Percentiles rank a stretch among this genome's conserved stretches.
phyloP scores from a whole-genome alignment of 2,888 invertebrate species.

The Pollenia angustigena region DNA sequence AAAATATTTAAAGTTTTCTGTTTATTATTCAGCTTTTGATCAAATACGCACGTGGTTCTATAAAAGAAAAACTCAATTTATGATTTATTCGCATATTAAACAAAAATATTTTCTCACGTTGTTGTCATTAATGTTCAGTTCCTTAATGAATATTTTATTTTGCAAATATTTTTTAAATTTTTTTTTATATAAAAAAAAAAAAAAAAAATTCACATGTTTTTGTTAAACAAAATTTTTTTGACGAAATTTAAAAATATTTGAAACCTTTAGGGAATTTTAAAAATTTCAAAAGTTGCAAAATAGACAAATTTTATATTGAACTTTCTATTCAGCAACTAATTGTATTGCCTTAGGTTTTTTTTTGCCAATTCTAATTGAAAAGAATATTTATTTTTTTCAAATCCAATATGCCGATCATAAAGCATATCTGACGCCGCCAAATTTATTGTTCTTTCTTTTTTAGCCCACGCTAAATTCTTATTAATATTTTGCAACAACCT shows the following conservation, averaged over 20 bases:
- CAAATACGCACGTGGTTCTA: constrained; percentile 55
- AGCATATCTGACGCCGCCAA: neutral
- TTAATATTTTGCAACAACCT: neutral
- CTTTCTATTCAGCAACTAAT: too few relatives aligned
- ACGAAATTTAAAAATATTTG: too few relatives aligned
- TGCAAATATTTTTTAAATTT: neutral
- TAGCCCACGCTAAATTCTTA: constrained; percentile 55
- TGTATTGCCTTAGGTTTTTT: too few relatives aligned
- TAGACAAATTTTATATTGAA: too few relatives aligned
- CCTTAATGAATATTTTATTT: neutral
- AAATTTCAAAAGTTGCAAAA: too few relatives aligned
- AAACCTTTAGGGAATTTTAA: too few relatives aligned
- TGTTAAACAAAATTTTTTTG: too few relatives aligned
- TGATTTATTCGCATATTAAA: constrained; percentile 11
- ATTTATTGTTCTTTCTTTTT: constrained; percentile 25
- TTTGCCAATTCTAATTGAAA: too few relatives aligned
- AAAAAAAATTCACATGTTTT: too few relatives aligned
- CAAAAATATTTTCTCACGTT: neutral
- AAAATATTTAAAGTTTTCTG: constrained; percentile 37
- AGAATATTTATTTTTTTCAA: neutral
- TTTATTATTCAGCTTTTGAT: neutral
- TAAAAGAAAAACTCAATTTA: constrained; percentile 18
- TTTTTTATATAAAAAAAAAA: neutral
- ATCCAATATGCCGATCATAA: neutral
- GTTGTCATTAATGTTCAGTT: neutral